Evolutionary conservation across 2,888 invertebrate genomes (phyloP).

Genomic region (Cataglyphis altisquamis): DNA sequence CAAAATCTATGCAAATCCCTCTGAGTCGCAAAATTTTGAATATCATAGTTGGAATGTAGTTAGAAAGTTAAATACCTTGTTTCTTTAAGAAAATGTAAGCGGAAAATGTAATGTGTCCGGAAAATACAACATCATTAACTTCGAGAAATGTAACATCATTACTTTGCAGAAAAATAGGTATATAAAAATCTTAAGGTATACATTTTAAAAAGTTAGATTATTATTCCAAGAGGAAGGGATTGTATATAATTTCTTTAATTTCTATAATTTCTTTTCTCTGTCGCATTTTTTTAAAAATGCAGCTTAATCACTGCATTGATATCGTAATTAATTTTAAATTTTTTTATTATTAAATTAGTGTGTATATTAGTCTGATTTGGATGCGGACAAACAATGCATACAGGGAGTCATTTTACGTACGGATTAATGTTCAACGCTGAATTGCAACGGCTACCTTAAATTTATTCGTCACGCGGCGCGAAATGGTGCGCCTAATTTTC

Average conservation of each 20-base stretch:
- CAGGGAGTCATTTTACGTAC: not conserved
- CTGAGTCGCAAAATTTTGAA: not conserved
- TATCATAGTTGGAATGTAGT: not conserved
- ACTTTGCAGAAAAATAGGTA: not conserved
- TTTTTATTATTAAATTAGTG: not conserved
- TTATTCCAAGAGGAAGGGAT: not conserved
- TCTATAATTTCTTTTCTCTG: too few relatives aligned
- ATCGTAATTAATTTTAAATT: not conserved
- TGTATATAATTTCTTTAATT: not conserved
- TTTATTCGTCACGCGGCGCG: slow-evolving; percentile 3
- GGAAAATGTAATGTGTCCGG: not conserved
- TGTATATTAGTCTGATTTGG: not conserved
- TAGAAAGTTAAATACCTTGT: not conserved
- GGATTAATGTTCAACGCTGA: not conserved
- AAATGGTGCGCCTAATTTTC: not conserved
- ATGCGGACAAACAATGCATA: not conserved
- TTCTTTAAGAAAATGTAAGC: not conserved
- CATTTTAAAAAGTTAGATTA: not conserved
- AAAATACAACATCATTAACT: not conserved
- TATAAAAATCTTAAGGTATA: not conserved
- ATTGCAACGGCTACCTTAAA: not conserved
- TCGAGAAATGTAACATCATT: not conserved
- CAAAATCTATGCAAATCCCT: not conserved
- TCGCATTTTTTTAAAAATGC: not conserved
- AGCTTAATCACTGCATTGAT: not conserved